A percentile compares a stretch with the other conserved stretches of the same genome.
phyloP scores from a whole-genome alignment of 2,888 invertebrate species.

The Didymodactylos carnosus region DNA sequence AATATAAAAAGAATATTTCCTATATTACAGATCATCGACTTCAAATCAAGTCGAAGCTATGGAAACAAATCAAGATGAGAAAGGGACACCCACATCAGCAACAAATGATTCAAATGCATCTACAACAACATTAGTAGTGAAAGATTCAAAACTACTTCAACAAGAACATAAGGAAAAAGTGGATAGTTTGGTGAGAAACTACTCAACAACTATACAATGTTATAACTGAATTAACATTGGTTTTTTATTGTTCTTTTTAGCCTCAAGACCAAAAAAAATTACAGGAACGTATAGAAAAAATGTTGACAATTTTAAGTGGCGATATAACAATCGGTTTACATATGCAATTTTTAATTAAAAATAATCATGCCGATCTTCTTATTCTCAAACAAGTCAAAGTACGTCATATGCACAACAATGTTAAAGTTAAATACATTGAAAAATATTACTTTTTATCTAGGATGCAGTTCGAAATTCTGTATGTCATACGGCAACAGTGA shows the following conservation, averaged over 20 bases:
- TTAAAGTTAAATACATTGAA: not conserved
- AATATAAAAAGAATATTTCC: too few relatives aligned
- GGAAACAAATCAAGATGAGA: slow-evolving; percentile 2
- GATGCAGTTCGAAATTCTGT: slow-evolving; percentile 90
- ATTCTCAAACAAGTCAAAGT: slow-evolving; percentile 54
- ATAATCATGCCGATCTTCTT: slow-evolving; percentile 89
- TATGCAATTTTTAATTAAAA: slow-evolving; percentile 85
- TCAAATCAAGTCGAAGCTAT: too few relatives aligned
- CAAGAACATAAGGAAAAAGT: slow-evolving; percentile 16
- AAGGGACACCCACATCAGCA: too few relatives aligned
- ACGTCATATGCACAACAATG: not conserved
- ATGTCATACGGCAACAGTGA: slow-evolving; percentile 93
- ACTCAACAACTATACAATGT: too few relatives aligned
- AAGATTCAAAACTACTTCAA: slow-evolving; percentile 15
- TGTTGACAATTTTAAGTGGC: slow-evolving; percentile 75
- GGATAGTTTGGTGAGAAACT: slow-evolving; percentile 5
- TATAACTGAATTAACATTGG: not conserved
- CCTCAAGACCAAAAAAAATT: not conserved
- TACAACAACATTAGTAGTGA: slow-evolving; percentile 46
- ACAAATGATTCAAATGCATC: too few relatives aligned
- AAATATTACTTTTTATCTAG: slow-evolving; percentile 31
- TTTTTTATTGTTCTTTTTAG: not conserved
- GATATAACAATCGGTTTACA: slow-evolving; percentile 88
- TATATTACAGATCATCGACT: too few relatives aligned
- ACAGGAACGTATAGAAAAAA: slow-evolving; percentile 53